Evolutionary conservation across 2,888 invertebrate genomes (phyloP).

Genomic region (Oligia fasciuncula): DNA sequence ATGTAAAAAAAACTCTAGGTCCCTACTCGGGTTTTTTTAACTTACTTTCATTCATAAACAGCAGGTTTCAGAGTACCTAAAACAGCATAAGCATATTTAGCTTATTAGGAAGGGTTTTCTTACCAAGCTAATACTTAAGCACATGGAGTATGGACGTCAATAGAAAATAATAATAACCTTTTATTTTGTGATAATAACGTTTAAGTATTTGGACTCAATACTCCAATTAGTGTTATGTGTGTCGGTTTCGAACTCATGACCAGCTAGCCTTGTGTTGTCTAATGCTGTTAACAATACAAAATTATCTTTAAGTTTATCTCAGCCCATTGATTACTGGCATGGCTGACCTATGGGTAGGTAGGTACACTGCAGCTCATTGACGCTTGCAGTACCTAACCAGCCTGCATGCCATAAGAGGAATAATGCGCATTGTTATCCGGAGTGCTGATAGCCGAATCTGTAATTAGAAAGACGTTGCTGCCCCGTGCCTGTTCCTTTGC

Average conservation of each 20-base stretch:
- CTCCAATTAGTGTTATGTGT: neutral
- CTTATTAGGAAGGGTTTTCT: neutral
- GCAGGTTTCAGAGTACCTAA: too few relatives aligned
- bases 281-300: neutral
- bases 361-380: neutral
- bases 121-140: neutral
- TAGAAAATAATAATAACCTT: too few relatives aligned
- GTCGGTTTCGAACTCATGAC: neutral
- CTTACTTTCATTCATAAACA: too few relatives aligned
- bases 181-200: neutral
- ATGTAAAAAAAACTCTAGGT: neutral
- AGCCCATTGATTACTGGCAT: neutral
- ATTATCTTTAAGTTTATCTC: neutral
- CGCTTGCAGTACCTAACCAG: neutral
- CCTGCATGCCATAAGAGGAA: neutral
- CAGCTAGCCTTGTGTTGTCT: neutral
- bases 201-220: neutral
- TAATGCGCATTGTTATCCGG: slow-evolving; percentile 15
- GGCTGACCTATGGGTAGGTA: neutral
- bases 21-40: neutral
- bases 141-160: too few relatives aligned
- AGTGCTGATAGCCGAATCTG: slow-evolving; percentile 1
- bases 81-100: neutral
- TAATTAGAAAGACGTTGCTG: neutral
- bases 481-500: neutral